Conservation (phyloP, 2,888 invertebrate genomes). For the Pegoplata infirma region DNA sequence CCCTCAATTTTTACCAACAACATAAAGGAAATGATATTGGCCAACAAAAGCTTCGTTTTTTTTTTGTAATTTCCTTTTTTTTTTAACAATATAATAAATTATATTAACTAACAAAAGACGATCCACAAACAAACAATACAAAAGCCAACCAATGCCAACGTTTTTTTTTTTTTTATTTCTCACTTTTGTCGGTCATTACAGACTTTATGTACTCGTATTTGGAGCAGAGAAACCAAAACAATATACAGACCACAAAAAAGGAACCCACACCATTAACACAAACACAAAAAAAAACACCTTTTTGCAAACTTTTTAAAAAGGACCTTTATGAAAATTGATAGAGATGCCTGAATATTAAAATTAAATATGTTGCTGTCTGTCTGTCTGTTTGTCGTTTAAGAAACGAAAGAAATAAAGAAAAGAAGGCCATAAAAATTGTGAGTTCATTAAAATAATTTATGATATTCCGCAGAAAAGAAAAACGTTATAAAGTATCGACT, state of each 20-base stretch:
- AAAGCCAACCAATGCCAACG: background rate
- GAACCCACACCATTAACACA: background rate
- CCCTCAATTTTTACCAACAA: background rate
- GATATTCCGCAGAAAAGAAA: constrained; percentile 1
- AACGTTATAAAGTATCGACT: constrained; percentile 19
- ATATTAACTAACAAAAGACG: constrained; percentile 34
- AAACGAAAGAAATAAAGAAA: too few relatives aligned
- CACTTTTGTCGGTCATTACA: background rate
- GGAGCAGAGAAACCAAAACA: background rate
- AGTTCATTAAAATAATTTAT: constrained; percentile 52
- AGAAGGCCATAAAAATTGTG: constrained; percentile 26
- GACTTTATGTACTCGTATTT: background rate
- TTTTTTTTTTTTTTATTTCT: too few relatives aligned
- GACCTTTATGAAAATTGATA: constrained; percentile 32
- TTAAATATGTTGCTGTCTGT: constrained; percentile 33
- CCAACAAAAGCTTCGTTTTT: constrained; percentile 1
- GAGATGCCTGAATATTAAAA: constrained; percentile 38
- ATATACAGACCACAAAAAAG: constrained; percentile 20
- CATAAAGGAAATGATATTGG: background rate
- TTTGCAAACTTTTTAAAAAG: background rate
- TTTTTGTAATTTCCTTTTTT: constrained; percentile 4
- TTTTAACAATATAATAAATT: constrained; percentile 20
- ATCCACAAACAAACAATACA: constrained; percentile 18
- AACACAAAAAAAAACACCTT: background rate
- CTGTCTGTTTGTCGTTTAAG: too few relatives aligned